phyloP scores from a whole-genome alignment of 2,888 invertebrate species.

The Tachystola acroxantha region DNA sequence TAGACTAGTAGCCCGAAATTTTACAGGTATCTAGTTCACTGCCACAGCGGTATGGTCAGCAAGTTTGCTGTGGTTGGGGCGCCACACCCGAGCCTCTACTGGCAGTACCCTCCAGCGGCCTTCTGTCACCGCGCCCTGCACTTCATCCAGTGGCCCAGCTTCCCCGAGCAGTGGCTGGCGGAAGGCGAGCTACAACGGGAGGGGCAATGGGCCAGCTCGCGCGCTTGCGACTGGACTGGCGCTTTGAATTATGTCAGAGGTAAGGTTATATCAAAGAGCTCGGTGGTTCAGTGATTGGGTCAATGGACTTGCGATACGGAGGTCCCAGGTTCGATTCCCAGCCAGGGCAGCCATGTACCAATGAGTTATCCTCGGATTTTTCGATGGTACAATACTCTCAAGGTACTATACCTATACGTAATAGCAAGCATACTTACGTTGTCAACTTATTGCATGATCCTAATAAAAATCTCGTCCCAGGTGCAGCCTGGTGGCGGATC shows the following conservation, averaged over 20 bases:
- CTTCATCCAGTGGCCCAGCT: conserved; percentile 67
- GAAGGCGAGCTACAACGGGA: conserved; percentile 39
- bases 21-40: conserved; percentile 69
- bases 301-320: no score
- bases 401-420: no score
- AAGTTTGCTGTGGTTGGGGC: conserved; percentile 58
- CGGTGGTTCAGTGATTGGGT: no score
- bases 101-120: conserved; percentile 61
- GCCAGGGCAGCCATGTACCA: no score
- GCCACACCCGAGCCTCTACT: conserved; percentile 66
- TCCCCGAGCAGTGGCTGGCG: conserved; percentile 66
- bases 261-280: no score
- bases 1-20: no score
- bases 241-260: conserved; percentile 68
- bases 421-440: no score
- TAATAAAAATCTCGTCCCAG: no score
- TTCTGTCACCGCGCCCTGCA: conserved; percentile 53
- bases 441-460: no score
- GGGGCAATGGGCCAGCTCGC: conserved; percentile 43
- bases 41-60: conserved; percentile 43
- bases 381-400: no score
- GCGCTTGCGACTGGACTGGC: conserved; percentile 64
- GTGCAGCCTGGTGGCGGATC: conserved; percentile 65
- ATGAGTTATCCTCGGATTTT: no score
- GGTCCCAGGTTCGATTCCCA: no score